Base-by-base conservation (phyloP, 1,140 invertebrate genomes). In the Microplitis demolitor region DNA sequence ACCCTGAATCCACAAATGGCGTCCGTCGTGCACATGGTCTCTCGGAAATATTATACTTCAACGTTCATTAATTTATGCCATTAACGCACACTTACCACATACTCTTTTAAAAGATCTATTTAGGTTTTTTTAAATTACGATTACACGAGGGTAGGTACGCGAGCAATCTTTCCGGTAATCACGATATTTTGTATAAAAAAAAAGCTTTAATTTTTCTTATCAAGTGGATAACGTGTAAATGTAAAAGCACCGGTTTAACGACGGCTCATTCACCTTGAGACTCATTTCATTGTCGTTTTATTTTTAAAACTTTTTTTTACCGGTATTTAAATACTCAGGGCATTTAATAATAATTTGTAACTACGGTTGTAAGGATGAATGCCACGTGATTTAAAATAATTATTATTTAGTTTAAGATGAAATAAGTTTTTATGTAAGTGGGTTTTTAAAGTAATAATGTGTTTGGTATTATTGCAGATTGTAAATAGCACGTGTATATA, bases 401-500 rank as follows among this genome's bases (percentile, higher is more conserved):
- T 24, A 24, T 24, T 24, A 24, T 2, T 24, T 24, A 24, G 24
- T 1, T 24, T 24, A 24, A 24, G 24, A 24, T 2, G 24, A 24
- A 24, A 24, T 24, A 24, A 24, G 24, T 24, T 2, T 56, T 16
- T 56, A 56, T 56, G 6, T 16, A 14, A 3, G 13, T 67, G 13
- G 4, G 11, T 13, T 60, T 45, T 53, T 37, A 54, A 14, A 62
- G 54, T n/a, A 39, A 50, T 63, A 50, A 34, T 37, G 8, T 56
- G 11, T 24, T 31, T 34, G 61, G 54, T 70, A 76, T 69, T 79
- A 79, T 74, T 45, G 11, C 82, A 88, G 84, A 85, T 84, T 88
- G 88, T 88, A 88, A 87, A 88, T 88, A 88, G 83, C 78, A 78
- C 84, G 82, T 88, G 87, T 88, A 88, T 78, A 88, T 88, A 88